Evolutionary conservation across 2,888 invertebrate genomes (phyloP), one percentile per base, ranked within the genome.

Genomic region (Netelia fuscicornis): DNA sequence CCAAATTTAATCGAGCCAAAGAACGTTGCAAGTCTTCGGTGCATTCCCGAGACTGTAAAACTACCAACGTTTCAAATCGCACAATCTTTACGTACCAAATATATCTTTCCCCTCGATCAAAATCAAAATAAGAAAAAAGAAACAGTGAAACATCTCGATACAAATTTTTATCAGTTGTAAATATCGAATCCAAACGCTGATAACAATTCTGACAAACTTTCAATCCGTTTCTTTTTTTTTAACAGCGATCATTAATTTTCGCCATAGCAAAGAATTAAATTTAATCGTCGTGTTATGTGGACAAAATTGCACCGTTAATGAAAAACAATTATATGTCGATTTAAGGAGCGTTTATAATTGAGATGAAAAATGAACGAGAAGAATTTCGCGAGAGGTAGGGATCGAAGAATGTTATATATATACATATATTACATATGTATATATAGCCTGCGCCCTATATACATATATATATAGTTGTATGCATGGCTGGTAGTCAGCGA

Each of bases 21-120:
- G 68, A 72, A 65, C 67, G 17, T 25, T 64, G 52, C 54, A 70
- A 81, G 74, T 42, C 17, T 58, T 44, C 65, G 56, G 64, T 74
- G 72, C 72, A 74, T 72, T 70, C 62, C 9, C 44, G 37, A 62
- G 58, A 62, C 13, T 13, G 64, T 65, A 71, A 79, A 54, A n/a
- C 13, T 58, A 37, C 48, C 44, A 13, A 65, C n/a, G 60, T 23
- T 20, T 54, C 11, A 25, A 48, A 48, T 48, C 0, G 13, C 48
- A 48, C 48, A 13, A 48, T 13, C 11, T 10, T 48, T 48, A 30
- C 48, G 3, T 48, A 2, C 13, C 48, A 48, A 48, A 48, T 30
- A 48, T 48, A 2, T 10, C 6, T 17, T 17, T 13, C 10, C 2
- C 10, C 13, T 48, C 48, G 48, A 48, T 48, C 13, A 10, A 48